These are phyloP conservation scores for Chaenogobius annularis DNA, from an alignment of 2,113 vertebrate genomes.

Conservation along the genomic window DNA sequence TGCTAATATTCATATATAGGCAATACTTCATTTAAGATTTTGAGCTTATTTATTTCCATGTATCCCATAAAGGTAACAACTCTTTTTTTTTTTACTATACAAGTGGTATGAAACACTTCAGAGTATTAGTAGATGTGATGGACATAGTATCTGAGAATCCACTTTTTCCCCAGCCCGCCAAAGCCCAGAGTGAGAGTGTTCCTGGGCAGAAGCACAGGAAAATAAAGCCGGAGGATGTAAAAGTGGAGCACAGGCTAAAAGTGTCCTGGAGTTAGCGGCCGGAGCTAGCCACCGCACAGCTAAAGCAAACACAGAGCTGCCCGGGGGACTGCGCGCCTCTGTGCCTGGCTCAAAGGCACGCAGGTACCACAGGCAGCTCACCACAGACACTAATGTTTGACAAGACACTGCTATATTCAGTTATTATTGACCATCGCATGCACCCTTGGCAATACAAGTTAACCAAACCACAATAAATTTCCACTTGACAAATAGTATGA, in stretches of 20 bases:
- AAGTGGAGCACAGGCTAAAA: conserved; percentile 78
- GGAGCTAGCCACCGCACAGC: conserved; percentile 75
- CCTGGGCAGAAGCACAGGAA: conserved; percentile 12
- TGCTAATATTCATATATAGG: no score
- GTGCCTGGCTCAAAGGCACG: conserved; percentile 1
- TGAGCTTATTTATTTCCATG: no score
- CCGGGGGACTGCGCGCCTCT: conserved; percentile 66
- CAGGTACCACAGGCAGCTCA: conserved; percentile 11
- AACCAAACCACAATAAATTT: conserved; percentile 2
- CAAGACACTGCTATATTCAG: neutral
- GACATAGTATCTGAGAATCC: no score
- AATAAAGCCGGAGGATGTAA: conserved; percentile 75
- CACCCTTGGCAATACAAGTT: neutral
- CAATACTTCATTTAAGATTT: no score
- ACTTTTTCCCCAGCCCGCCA: neutral
- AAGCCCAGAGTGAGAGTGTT: conserved; percentile 3
- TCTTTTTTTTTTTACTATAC: no score
- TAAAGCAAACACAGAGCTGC: conserved; percentile 80
- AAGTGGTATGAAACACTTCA: no score
- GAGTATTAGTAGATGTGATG: no score
- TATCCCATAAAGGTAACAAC: no score
- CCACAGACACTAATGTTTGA: neutral
- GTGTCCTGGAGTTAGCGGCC: conserved; percentile 70
- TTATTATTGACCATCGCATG: neutral
- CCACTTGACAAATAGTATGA: neutral